phyloP scores from a whole-genome alignment of 2,888 invertebrate genomes.

The Xestia rhomboidea region DNA sequence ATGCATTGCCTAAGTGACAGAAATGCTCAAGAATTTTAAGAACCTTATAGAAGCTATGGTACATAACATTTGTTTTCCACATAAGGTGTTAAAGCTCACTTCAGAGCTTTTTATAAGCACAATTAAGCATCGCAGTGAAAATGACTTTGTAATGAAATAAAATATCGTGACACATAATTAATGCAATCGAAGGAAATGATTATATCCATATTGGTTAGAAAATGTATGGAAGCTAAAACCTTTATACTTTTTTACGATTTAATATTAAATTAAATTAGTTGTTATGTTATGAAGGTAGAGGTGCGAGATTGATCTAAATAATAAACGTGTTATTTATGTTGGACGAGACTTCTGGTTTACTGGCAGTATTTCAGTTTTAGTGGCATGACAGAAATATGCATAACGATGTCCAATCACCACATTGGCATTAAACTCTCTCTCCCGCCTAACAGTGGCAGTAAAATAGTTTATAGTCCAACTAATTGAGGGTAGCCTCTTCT shows the following conservation, averaged over 20 bases:
- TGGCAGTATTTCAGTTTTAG: constrained; percentile 58
- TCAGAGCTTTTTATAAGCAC: neutral
- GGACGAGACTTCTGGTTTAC: constrained; percentile 43
- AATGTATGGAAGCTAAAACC: neutral
- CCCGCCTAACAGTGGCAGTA: constrained; percentile 70
- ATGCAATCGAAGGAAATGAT: neutral
- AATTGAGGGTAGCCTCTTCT: constrained; percentile 59
- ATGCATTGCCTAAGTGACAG: neutral
- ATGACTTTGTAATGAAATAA: constrained; percentile 14
- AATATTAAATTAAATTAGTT: neutral
- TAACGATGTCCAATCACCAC: constrained; percentile 70
- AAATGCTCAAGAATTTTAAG: neutral
- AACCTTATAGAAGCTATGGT: neutral
- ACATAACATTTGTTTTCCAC: neutral
- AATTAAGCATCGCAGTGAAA: neutral
- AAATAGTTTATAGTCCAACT: constrained; percentile 71
- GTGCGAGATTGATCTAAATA: constrained; percentile 30
- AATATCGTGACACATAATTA: neutral
- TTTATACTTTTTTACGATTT: neutral
- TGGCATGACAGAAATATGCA: constrained; percentile 69
- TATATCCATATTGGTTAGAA: neutral
- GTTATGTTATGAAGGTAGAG: neutral
- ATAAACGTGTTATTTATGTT: constrained; percentile 37
- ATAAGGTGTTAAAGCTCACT: neutral
- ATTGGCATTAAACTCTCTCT: constrained; percentile 64